phyloP scores from a whole-genome alignment of 2,888 invertebrate species.

The Timema cristinae region DNA sequence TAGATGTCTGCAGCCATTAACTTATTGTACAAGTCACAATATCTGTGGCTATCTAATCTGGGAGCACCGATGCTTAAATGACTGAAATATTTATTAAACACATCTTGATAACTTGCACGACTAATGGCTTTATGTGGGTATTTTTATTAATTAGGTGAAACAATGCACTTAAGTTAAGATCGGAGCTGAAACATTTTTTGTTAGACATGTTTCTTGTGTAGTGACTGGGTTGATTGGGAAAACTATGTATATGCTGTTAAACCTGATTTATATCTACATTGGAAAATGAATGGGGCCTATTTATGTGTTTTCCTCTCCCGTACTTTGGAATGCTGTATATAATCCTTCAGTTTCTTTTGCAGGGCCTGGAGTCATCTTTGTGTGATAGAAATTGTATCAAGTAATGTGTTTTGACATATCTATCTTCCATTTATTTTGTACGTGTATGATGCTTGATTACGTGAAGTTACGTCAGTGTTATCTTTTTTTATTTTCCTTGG shows the following conservation, averaged over 20 bases:
- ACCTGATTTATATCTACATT: not conserved
- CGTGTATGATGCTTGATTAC: no score
- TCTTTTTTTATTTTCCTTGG: no score
- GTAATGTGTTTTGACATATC: not conserved
- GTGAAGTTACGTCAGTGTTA: no score
- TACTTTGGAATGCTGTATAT: not conserved
- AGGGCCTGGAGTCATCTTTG: not conserved
- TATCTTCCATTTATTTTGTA: no score
- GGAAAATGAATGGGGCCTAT: not conserved
- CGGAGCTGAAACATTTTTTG: not conserved
- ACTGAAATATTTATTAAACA: slow-evolving; percentile 12
- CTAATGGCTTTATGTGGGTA: slow-evolving; percentile 5
- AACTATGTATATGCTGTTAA: not conserved
- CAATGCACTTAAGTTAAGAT: not conserved
- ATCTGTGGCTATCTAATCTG: not conserved
- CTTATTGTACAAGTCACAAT: slow-evolving; percentile 9
- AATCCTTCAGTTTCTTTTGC: not conserved
- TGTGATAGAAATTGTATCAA: slow-evolving; percentile 11
- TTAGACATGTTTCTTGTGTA: not conserved
- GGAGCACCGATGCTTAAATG: slow-evolving; percentile 5
- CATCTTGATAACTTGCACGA: not conserved
- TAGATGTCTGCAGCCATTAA: not conserved
- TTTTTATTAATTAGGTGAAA: slow-evolving; percentile 5
- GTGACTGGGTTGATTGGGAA: not conserved
- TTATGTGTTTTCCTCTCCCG: not conserved